A percentile compares a stretch with the other conserved stretches of the same genome.
Conservation (phyloP, 2,888 invertebrate genomes). For the Leptopilina drosophilae region DNA sequence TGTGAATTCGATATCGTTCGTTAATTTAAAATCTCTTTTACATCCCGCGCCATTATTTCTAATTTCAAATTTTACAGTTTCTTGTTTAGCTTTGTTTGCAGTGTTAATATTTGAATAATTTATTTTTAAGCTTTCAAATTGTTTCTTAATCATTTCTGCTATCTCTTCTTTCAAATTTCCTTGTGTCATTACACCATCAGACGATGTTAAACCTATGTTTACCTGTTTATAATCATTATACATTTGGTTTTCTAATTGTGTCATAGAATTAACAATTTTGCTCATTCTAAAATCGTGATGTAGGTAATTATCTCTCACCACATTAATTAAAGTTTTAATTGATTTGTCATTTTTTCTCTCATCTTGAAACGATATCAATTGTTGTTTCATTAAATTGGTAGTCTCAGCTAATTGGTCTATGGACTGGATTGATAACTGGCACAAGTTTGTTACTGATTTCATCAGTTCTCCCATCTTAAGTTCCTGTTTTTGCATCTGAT, state of each 20-base stretch:
- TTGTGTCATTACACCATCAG: neutral
- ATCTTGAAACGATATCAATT: neutral
- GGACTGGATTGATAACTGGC: neutral
- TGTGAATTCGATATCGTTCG: constrained; percentile 39
- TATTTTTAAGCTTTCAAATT: neutral
- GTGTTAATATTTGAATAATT: neutral
- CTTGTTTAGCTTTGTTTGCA: neutral
- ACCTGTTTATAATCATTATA: neutral
- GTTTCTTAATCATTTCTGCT: neutral
- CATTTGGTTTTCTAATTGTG: neutral
- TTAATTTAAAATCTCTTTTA: constrained; percentile 45
- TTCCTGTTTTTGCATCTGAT: neutral
- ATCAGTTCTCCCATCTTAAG: neutral
- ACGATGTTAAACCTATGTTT: neutral
- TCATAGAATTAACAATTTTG: neutral
- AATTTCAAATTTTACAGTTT: constrained; percentile 31
- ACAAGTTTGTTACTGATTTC: neutral
- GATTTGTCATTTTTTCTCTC: neutral
- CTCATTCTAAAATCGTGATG: neutral
- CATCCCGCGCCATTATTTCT: constrained; percentile 40
- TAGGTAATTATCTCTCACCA: neutral
- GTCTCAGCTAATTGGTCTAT: neutral
- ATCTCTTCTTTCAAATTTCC: neutral
- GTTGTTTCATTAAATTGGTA: neutral
- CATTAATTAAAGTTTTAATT: neutral